Evolutionary conservation across 2,888 invertebrate genomes (phyloP).

Genomic region (Caenorhabditis uteleia): DNA sequence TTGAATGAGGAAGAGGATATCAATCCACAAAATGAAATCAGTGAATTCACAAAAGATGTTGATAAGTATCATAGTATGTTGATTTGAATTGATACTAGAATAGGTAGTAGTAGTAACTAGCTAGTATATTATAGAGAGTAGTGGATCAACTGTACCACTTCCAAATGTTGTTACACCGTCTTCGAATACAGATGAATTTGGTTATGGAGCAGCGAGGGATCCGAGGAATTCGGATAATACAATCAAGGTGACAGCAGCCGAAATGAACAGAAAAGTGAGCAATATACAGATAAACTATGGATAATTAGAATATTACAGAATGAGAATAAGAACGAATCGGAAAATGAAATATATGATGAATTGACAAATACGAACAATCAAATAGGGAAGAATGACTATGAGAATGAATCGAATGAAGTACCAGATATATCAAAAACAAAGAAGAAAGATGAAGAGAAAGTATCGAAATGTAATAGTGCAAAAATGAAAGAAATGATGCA

Average conservation of each 20-base stretch:
- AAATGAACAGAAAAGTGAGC: slow-evolving; percentile 11
- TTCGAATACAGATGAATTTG: slow-evolving; percentile 2
- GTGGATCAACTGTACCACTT: background rate
- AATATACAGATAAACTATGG: too few relatives aligned
- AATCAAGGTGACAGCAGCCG: background rate
- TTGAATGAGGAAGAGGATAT: background rate
- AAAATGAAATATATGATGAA: slow-evolving; percentile 6
- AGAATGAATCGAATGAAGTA: background rate
- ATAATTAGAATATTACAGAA: slow-evolving; percentile 2
- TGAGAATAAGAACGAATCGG: background rate
- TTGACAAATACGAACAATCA: background rate
- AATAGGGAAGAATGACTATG: background rate
- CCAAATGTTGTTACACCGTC: background rate
- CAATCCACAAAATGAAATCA: background rate
- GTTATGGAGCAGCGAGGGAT: slow-evolving; percentile 16
- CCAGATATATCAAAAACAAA: background rate
- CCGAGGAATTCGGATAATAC: slow-evolving; percentile 8
- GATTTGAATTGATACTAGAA: too few relatives aligned
- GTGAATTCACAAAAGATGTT: slow-evolving; percentile 18
- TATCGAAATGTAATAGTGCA: slow-evolving; percentile 35
- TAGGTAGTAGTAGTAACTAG: background rate
- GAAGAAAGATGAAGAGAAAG: slow-evolving; percentile 11
- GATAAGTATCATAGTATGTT: slow-evolving; percentile 18
- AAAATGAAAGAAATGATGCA: slow-evolving; percentile 34
- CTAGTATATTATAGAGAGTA: slow-evolving; percentile 1